phyloP scores from a whole-genome alignment of 1,140 invertebrate species.

The Pogonus chalceus region DNA sequence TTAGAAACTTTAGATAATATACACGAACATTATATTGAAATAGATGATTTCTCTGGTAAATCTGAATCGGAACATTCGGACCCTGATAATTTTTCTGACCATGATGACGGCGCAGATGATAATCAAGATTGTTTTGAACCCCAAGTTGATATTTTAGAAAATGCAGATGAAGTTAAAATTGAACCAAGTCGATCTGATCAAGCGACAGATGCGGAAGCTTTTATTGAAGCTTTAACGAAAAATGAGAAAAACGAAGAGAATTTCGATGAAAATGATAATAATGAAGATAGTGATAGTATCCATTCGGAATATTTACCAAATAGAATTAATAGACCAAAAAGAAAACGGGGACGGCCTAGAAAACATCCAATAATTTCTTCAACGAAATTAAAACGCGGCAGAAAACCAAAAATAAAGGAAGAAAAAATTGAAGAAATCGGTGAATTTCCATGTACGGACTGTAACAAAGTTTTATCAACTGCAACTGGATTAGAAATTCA shows the following conservation, averaged over 20 bases:
- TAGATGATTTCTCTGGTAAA: slow-evolving; percentile 22
- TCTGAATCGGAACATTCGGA: slow-evolving; percentile 9
- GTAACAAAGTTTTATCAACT: slow-evolving; percentile 25
- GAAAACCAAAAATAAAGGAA: slow-evolving; percentile 11
- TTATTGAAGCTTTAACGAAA: neutral
- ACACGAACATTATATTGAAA: slow-evolving; percentile 29
- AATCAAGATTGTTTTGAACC: slow-evolving; percentile 26
- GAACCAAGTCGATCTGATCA: neutral
- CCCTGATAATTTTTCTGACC: slow-evolving; percentile 17
- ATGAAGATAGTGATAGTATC: slow-evolving; percentile 19
- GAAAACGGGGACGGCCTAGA: slow-evolving; percentile 19
- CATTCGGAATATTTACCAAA: slow-evolving; percentile 23
- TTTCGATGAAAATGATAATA: slow-evolving; percentile 8
- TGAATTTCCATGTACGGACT: slow-evolving; percentile 26
- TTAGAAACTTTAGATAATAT: slow-evolving; percentile 32
- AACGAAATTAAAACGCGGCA: slow-evolving; percentile 1
- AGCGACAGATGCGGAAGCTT: neutral
- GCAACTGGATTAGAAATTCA: slow-evolving; percentile 26
- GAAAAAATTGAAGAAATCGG: slow-evolving; percentile 21
- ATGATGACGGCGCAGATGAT: slow-evolving; percentile 16
- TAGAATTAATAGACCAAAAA: slow-evolving; percentile 10
- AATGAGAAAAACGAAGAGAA: too few relatives aligned
- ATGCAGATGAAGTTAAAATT: slow-evolving; percentile 21
- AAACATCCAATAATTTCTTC: slow-evolving; percentile 15
- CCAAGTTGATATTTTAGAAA: slow-evolving; percentile 28